Evolutionary conservation across 1,140 invertebrate genomes (phyloP).

Genomic region (Drosophila chauvacae): DNA sequence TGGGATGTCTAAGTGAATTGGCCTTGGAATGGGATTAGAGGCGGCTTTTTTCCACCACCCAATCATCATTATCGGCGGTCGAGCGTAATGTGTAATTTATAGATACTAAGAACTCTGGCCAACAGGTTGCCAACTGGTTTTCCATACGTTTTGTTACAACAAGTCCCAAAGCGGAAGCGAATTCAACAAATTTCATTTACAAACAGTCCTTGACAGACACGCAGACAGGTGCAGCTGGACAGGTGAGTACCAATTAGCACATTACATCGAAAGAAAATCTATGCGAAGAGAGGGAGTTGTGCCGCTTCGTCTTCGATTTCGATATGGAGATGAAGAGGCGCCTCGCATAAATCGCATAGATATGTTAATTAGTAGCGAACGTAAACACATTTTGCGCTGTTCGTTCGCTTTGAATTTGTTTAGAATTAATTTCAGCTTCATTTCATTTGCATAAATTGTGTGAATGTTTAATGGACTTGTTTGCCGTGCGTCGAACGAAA

Average conservation of each 20-base stretch:
- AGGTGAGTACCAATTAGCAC: slow-evolving; percentile 75
- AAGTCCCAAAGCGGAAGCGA: slow-evolving; percentile 68
- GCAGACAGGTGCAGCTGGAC: slow-evolving; percentile 35
- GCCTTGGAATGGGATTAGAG: slow-evolving; percentile 47
- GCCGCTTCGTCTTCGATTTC: slow-evolving; percentile 17
- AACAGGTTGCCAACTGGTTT: slow-evolving; percentile 67
- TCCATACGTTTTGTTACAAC: slow-evolving; percentile 55
- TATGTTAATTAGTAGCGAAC: slow-evolving; percentile 68
- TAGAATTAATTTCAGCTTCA: slow-evolving; percentile 58
- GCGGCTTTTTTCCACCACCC: slow-evolving; percentile 34
- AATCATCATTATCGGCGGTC: slow-evolving; percentile 36
- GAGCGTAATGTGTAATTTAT: slow-evolving; percentile 69
- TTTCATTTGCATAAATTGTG: slow-evolving; percentile 72
- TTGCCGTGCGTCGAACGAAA: slow-evolving; percentile 31
- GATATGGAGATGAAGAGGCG: slow-evolving; percentile 72
- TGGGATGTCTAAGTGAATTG: slow-evolving; percentile 46
- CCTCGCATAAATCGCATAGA: slow-evolving; percentile 79
- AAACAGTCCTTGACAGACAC: slow-evolving; percentile 71
- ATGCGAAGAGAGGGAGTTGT: neutral
- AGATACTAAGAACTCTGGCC: slow-evolving; percentile 61
- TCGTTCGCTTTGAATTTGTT: slow-evolving; percentile 69
- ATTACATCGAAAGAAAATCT: slow-evolving; percentile 55
- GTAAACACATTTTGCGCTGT: slow-evolving; percentile 62
- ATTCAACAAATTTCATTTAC: slow-evolving; percentile 75
- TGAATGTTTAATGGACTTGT: slow-evolving; percentile 51